Base-by-base conservation (phyloP, 2,888 invertebrate species). In the Nymphalis c-album region DNA sequence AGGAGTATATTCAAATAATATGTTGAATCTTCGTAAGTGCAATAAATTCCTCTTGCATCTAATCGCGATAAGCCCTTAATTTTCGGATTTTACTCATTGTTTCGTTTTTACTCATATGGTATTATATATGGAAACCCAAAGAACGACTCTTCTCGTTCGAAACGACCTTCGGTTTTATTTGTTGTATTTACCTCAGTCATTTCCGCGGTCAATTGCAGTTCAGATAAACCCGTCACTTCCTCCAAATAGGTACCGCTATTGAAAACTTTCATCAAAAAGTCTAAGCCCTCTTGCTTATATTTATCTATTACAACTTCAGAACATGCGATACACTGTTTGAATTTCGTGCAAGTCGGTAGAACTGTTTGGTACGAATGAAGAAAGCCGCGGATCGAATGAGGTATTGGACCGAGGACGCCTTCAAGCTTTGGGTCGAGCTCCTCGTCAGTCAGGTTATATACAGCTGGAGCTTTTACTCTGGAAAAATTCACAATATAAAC, bases 331-430 rank as follows among this genome's bases (percentile, higher is more conserved):
- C 99, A 99, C 74, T 97, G 96, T 64, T 94, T 93, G 91, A 98
- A 99, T 77, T 97, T 95, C 62, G 94, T 93, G 53, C 97, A 97
- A 1, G 97, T 96, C 0, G 98, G 98, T 64, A 96, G 85, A 50
- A 98, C 95, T 61, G 96, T 96, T 73, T 96, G 95, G 83, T 95
- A 97, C 53, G 95, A 94, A 74, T 96, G 95, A 5, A 99, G 90
- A 84, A 97, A 98, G 0, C 99, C 99, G 48, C 99, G 93, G 73
- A 99, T 96, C 7, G 98, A 97, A 84, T 99, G 99, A 0, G 99
- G 98, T 40, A 98, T 91, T 0, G 96, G 93, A 0, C 99, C 98
- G 0, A 99, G 90, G 1, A 96, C 89, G 0, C 95, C 95, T 76
- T 94, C 93, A 7, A 26, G 84, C 31, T 84, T 79, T 1, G 81